Base-by-base conservation (phyloP, 2,888 invertebrate species). In the Melanostoma scalare region DNA sequence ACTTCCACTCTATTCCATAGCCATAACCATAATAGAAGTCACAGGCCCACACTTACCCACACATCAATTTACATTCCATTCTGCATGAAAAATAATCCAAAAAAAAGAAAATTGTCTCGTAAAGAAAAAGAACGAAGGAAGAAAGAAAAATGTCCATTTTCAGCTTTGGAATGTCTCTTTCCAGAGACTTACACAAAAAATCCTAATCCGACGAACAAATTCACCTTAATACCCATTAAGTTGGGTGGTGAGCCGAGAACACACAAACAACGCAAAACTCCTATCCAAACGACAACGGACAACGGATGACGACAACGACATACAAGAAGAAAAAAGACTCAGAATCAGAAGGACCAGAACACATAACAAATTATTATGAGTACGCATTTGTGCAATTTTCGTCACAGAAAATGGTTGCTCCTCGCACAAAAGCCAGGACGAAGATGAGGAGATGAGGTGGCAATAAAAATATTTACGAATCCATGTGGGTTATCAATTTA, bases 31-130 rank as follows among this genome's bases (percentile, higher is more conserved):
- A 71, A 71, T 72, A 46, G 50, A 77, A 82, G 77, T 68, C 82
- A 78, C 56, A 78, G 42, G 20, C 38, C 42, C 55, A 53, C 58
- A 65, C 79, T 53, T 72, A 36, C 67, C 60, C 82, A 60, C 74
- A 84, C 79, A 84, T 79, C 79, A 79, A 84, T 84, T 84, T 84
- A 84, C 84, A 79, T 84, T 84, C 84, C 84, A 79, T 84, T 84
- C 84, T 75, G 46, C 84, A 84, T 72, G 79, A 71, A 65, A 61
- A 55, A 61, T 79, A 75, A 84, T 79, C 69, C 55, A 38, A 71
- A 71, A 56, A 78, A 79, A 68, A 74, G 20, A 20, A 20, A 20
- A 20, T 72, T 63, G 61, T 48, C n/a, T 61, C 61, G 9, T 30
- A 63, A 79, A 68, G 68, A 79, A 73, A 76, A 75, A 67, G 53